phyloP scores from a whole-genome alignment of 2,888 invertebrate species.

The Amphipyra tragopoginis region DNA sequence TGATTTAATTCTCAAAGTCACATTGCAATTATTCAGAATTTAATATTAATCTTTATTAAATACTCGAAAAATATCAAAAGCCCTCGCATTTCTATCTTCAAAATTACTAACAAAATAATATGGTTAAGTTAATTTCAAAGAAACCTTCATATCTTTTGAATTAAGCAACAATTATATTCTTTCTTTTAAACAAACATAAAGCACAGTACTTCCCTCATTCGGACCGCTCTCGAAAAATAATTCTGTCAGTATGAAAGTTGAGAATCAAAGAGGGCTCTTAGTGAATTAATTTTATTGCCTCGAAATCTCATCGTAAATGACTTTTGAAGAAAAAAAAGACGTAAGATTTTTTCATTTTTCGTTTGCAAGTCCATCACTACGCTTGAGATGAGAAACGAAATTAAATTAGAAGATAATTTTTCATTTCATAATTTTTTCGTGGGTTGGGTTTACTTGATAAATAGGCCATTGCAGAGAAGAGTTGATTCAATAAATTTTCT shows the following conservation, averaged over 20 bases:
- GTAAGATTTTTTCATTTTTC: constrained; percentile 26
- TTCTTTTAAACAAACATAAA: constrained; percentile 29
- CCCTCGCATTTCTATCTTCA: not conserved
- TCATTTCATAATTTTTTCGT: constrained; percentile 11
- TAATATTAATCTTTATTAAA: not conserved
- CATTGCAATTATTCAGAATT: constrained; percentile 5
- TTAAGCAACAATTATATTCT: constrained; percentile 45
- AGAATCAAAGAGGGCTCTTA: constrained; percentile 52
- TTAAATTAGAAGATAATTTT: constrained; percentile 31
- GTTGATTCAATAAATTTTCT: constrained; percentile 4
- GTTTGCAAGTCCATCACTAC: constrained; percentile 37
- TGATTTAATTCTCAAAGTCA: constrained; percentile 13
- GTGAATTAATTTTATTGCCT: constrained; percentile 58
- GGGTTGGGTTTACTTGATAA: constrained; percentile 4
- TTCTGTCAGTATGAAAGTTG: constrained; percentile 42
- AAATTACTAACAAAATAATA: constrained; percentile 12
- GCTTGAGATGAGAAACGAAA: constrained; percentile 37
- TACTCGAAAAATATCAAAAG: constrained; percentile 1
- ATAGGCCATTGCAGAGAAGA: not conserved
- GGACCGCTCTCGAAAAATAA: constrained; percentile 37
- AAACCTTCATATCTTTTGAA: constrained; percentile 37
- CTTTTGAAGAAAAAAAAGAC: constrained; percentile 35
- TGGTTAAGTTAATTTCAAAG: constrained; percentile 25
- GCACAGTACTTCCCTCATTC: constrained; percentile 30
- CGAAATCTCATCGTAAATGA: constrained; percentile 52